Percentiles rank a stretch among this genome's conserved stretches.
These are phyloP conservation scores for Bombus breviceps DNA, from an alignment of 1,140 invertebrate genomes.

Conservation along the genomic window DNA sequence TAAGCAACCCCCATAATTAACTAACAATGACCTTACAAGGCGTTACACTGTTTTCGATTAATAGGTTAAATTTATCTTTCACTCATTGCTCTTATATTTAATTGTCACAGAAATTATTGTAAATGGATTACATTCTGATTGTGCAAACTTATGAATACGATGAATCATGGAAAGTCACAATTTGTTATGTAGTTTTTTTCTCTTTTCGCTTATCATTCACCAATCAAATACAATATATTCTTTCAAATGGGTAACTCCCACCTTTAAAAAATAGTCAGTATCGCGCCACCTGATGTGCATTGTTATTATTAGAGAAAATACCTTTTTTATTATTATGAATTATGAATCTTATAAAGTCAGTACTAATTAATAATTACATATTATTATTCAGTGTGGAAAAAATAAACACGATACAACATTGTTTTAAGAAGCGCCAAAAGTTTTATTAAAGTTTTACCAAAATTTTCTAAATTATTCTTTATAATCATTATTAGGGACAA, in stretches of 20 bases:
- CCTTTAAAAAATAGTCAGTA: neutral
- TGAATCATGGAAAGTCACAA: neutral
- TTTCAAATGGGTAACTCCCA: constrained; percentile 7
- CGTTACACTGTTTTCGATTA: neutral
- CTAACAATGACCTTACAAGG: constrained; percentile 1
- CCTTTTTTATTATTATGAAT: neutral
- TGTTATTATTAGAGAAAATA: neutral
- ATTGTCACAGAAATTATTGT: neutral
- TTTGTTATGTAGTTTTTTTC: neutral
- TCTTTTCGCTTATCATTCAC: neutral
- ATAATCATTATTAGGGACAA: constrained; percentile 9
- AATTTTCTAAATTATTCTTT: constrained; percentile 18
- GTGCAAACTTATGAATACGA: neutral
- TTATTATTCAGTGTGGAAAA: neutral
- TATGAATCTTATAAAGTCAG: neutral
- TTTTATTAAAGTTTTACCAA: constrained; percentile 41
- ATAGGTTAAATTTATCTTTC: constrained; percentile 20
- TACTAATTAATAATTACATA: neutral
- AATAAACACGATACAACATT: neutral
- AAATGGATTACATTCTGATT: neutral
- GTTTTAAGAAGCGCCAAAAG: constrained; percentile 33
- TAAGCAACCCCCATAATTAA: constrained; percentile 31
- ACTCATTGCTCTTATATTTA: neutral
- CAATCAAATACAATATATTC: neutral
- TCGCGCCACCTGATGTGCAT: constrained; percentile 6